Conservation (phyloP, 2,113 vertebrate species). For the Perccottus glenii region DNA sequence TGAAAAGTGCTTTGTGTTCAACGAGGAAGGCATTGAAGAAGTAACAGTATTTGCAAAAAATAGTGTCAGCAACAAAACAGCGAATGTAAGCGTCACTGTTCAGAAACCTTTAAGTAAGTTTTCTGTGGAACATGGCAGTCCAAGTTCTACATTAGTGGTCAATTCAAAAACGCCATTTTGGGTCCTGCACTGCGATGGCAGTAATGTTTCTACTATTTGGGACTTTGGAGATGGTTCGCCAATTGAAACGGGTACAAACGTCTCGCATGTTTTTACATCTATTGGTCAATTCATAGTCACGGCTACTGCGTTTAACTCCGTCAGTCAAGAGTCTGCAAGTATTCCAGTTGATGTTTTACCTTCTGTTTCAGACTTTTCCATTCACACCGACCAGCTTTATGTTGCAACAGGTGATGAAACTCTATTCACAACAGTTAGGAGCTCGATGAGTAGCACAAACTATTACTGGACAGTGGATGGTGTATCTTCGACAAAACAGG, state of each 20-base stretch:
- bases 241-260: conserved; percentile 36
- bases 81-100: conserved; percentile 52
- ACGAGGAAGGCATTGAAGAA: conserved; percentile 66
- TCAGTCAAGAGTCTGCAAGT: conserved; percentile 63
- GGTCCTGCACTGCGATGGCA: conserved; percentile 57
- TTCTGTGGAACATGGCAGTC: conserved; percentile 46
- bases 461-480: conserved; percentile 76
- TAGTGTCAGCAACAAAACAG: conserved; percentile 67
- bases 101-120: conserved; percentile 66
- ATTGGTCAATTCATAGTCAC: conserved; percentile 68
- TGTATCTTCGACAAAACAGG: conserved; percentile 30
- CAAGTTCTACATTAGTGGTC: conserved; percentile 46
- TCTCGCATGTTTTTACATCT: conserved; percentile 68
- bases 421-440: conserved; percentile 61
- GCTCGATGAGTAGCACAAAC: conserved; percentile 47
- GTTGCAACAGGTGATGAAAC: conserved; percentile 64
- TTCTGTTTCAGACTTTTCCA: conserved; percentile 61
- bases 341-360: conserved; percentile 61
- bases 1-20: conserved; percentile 72
- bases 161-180: conserved; percentile 66
- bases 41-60: conserved; percentile 71
- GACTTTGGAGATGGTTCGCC: conserved; percentile 79
- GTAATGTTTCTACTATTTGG: conserved; percentile 73
- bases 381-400: conserved; percentile 54
- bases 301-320: conserved; percentile 67